Evolutionary conservation across 2,113 vertebrate genomes (phyloP), one percentile per base, ranked within the genome.

Genomic region (Platanista minor): DNA sequence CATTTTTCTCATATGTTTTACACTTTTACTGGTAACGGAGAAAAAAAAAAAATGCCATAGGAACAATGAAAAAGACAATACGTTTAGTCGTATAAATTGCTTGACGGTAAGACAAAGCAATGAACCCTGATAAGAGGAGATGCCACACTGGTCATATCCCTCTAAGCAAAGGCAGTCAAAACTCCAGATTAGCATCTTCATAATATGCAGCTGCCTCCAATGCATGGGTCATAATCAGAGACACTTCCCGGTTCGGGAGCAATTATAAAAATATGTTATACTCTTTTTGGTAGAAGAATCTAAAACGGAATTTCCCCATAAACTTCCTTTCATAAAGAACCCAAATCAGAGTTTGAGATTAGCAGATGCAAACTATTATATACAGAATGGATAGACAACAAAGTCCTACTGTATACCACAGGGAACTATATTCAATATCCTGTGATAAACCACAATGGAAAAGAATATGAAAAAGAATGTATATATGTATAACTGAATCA

Each of bases 171-270:
- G 98, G 98, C 98, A 98, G 98, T 98, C 98, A 98, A 98, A 98
- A 80, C 97, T 94, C 69, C 95, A 98, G 99, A 99, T 99, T 99
- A 99, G 97, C 97, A 99, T 99, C 99, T 98, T 98, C 98, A 98
- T 95, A 96, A 98, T 97, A 98, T 91, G 98, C 98, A 98, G 97
- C 97, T 91, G 97, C 94, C 97, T 98, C 92, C 23, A 98, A 94
- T 25, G 83, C 97, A 98, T 43, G 93, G 98, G 97, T 78, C 98
- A 98, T 17, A 97, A 91, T 96, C 94, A 91, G 82, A 88, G 97
- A 98, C 95, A 98, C 97, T 98, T 98, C 97, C 98, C 97, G 97
- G 98, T 98, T 98, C 97, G 98, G 96, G 87, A 95, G 77, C 69
- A 97, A 98, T 95, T 98, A 98, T 97, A 98, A 98, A 98, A 98